Base-by-base conservation (phyloP, 2,113 vertebrate species). In the Heterocephalus glaber region DNA sequence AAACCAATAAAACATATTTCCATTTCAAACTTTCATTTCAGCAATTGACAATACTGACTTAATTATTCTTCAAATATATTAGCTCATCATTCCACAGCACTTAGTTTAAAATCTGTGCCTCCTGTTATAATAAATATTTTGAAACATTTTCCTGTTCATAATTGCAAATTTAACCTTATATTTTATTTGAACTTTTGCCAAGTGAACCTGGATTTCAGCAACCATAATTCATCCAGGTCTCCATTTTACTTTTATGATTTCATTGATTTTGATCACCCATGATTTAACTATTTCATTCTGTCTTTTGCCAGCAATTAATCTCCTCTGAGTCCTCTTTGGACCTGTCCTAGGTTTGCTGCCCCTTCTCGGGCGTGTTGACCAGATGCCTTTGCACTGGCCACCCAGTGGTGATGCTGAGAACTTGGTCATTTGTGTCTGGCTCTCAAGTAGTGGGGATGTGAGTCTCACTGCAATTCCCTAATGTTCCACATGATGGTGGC, bases 401-500 rank as follows among this genome's bases (percentile, higher is more conserved):
- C 47, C 28, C 44, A 9, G 28, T 0, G 7, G 17, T 35, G 28
- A 9, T 9, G 2, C 49, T 12, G 35, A 22, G 24, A 4, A 5
- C 52, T 60, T 13, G 56, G 41, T 35, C 86, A 0, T 66, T 30
- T 24, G 49, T 1, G n/a, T 49, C 70, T 47, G 47, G 16, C 4
- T 2, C 6, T 5, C 9, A 1, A 0, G 41, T 24, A 5, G 22
- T 7, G 77, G 86, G 79, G 63, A 80, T 2, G 3, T 8, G 65
- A 52, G 44, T 63, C 68, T 56, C 81, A 14, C 49, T 97, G 97
- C 97, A 98, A 90, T 98, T 96, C 97, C 96, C 0, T 13, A 65
- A 90, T 41, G 10, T 7, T 88, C 97, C 97, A 98, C 97, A 95
- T 92, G 97, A 92, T 98, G 97, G 97, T 33, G 96, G 90, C 94